A percentile compares a stretch with the other conserved stretches of the same genome.
phyloP scores from a whole-genome alignment of 1,140 invertebrate genomes.

The Pemphigus obesinymphae region DNA sequence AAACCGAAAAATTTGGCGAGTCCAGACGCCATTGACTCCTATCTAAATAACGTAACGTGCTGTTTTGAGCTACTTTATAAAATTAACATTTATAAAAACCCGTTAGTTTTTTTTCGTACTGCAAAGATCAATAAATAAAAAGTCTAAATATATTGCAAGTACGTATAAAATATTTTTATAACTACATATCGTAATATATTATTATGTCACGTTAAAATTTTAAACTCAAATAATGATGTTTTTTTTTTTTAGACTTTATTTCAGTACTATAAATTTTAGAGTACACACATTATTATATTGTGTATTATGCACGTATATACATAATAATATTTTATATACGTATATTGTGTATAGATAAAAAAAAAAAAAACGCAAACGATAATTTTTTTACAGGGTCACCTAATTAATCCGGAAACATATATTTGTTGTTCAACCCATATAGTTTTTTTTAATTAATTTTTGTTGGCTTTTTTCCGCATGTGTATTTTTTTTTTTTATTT shows the following conservation, averaged over 20 bases:
- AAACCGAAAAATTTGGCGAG: no score
- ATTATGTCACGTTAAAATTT: background rate
- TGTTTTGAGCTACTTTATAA: no score
- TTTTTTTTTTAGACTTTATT: background rate
- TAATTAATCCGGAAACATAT: slow-evolving; percentile 13
- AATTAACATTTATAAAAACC: no score
- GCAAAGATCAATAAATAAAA: no score
- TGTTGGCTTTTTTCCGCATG: slow-evolving; percentile 2
- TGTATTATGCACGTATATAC: background rate
- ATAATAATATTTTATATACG: background rate
- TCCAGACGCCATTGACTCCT: no score
- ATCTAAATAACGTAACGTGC: no score
- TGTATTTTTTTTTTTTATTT: background rate
- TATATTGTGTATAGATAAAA: slow-evolving; percentile 1
- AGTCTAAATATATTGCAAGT: no score
- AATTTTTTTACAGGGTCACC: background rate
- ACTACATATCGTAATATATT: background rate
- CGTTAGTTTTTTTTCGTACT: no score
- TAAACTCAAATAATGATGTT: background rate
- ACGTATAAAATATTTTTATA: no score
- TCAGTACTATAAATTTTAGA: background rate
- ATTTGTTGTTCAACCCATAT: background rate
- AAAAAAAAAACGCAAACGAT: slow-evolving; percentile 6
- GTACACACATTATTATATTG: background rate
- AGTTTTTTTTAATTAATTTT: slow-evolving; percentile 32